phyloP scores from a whole-genome alignment of 2,797 vertebrate species.

The Pseudochirops corinnae region DNA sequence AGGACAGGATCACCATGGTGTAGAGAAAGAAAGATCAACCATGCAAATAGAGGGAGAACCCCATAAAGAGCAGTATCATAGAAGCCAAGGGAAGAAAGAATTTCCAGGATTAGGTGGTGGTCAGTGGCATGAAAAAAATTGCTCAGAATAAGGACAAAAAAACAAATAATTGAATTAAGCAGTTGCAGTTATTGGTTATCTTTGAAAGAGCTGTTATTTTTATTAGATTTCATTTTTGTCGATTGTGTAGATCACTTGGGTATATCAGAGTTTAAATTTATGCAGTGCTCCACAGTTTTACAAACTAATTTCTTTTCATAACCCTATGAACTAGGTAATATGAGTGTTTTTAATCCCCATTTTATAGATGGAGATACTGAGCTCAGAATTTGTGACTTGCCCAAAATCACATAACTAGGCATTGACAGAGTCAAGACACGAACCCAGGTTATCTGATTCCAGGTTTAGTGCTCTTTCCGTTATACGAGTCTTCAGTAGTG shows the following conservation, averaged over 20 bases:
- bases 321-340: neutral
- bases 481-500: neutral
- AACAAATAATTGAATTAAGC: neutral
- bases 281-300: neutral
- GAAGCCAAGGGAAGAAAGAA: neutral
- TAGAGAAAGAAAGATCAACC: neutral
- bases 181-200: neutral
- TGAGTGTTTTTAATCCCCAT: neutral
- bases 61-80: neutral
- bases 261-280: neutral
- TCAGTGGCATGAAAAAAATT: neutral
- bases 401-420: neutral
- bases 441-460: neutral
- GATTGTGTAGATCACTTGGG: neutral
- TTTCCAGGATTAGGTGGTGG: neutral
- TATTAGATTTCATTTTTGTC: neutral
- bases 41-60: neutral
- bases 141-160: neutral
- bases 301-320: neutral
- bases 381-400: neutral
- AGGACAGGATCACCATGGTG: neutral
- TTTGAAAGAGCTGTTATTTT: neutral
- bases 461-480: neutral
- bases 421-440: neutral
- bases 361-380: neutral